Evolutionary conservation across 2,797 vertebrate genomes (phyloP).

Genomic region (Botia kubotai): DNA sequence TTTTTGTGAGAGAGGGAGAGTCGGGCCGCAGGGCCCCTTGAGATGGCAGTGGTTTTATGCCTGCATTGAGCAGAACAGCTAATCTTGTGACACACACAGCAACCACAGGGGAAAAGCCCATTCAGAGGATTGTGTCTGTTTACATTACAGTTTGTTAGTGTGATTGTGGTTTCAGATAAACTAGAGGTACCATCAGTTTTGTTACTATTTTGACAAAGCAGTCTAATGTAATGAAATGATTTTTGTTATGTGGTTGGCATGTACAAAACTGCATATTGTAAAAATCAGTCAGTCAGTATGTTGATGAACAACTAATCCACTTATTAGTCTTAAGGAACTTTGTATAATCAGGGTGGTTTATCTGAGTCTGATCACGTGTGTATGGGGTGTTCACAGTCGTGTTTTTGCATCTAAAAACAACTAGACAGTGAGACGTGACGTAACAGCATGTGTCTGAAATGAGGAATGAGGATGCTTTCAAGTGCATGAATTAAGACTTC

Average conservation of each 20-base stretch:
- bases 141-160: neutral
- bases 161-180: neutral
- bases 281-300: no score
- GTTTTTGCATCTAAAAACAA: no score
- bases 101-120: slow-evolving; percentile 1
- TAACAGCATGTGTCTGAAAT: no score
- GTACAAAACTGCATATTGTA: no score
- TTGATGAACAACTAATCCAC: no score
- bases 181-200: neutral
- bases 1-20: neutral
- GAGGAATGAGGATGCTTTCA: no score
- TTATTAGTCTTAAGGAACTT: no score
- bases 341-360: no score
- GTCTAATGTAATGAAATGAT: neutral
- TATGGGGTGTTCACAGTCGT: no score
- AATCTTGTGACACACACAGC: slow-evolving; percentile 7
- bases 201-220: neutral
- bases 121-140: slow-evolving; percentile 15
- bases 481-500: no score
- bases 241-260: neutral
- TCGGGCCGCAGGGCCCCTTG: neutral
- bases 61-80: neutral
- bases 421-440: no score
- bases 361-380: no score
- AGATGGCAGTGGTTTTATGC: slow-evolving; percentile 16